Conservation (phyloP, 2,888 invertebrate genomes). For the Apamea epomidion region DNA sequence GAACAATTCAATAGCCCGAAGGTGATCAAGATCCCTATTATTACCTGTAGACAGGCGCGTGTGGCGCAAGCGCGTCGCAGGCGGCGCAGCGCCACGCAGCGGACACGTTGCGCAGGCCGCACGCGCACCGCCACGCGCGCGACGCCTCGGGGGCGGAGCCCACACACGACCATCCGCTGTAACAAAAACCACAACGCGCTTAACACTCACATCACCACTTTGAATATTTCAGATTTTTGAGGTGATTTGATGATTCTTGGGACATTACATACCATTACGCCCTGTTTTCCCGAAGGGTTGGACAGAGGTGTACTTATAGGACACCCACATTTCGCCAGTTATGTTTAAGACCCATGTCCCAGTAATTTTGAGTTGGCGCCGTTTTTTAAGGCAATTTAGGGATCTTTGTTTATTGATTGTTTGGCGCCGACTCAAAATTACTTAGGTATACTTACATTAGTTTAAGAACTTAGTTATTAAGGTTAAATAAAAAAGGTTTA, state of each 20-base stretch:
- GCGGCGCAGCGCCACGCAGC: slow-evolving; percentile 89
- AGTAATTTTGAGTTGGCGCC: too few species aligned
- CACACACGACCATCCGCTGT: slow-evolving; percentile 88
- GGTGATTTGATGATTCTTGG: not conserved
- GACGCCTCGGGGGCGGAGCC: slow-evolving; percentile 88
- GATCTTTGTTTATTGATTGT: too few species aligned
- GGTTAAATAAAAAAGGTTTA: too few species aligned
- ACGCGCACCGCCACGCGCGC: slow-evolving; percentile 87
- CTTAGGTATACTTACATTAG: too few species aligned
- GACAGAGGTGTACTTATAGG: not conserved
- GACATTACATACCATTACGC: not conserved
- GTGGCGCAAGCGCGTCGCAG: slow-evolving; percentile 87
- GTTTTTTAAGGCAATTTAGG: too few species aligned
- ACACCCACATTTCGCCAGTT: not conserved
- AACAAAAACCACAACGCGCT: not conserved
- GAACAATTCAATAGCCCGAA: too few species aligned
- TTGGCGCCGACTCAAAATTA: too few species aligned
- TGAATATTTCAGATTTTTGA: not conserved
- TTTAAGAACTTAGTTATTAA: too few species aligned
- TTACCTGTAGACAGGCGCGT: slow-evolving; percentile 87
- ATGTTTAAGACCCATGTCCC: too few species aligned
- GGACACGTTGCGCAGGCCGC: slow-evolving; percentile 88
- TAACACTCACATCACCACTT: too few species aligned
- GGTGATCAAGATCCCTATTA: too few species aligned
- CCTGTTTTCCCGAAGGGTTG: not conserved